Conservation (phyloP, 2,797 vertebrate species). For the Knipowitschia caucasica region DNA sequence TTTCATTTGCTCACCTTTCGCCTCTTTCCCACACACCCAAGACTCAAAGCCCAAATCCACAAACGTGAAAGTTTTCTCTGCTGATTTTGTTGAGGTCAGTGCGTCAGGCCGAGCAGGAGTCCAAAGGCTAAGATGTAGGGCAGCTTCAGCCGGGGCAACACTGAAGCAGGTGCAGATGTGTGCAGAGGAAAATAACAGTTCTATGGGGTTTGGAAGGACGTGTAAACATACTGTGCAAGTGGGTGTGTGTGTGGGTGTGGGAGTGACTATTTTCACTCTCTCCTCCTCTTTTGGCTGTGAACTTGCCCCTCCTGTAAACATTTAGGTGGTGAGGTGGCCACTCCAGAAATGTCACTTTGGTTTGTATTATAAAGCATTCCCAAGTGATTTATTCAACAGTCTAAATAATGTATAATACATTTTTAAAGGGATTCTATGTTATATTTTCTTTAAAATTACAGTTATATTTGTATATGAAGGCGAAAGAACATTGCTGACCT, state of each 20-base stretch:
- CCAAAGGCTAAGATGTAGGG: constrained; percentile 30
- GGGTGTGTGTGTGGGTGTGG: too few relatives aligned
- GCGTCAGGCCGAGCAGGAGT: constrained; percentile 24
- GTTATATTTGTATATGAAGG: too few relatives aligned
- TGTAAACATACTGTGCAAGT: too few relatives aligned
- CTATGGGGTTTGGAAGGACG: too few relatives aligned
- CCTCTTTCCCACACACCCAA: constrained; percentile 8
- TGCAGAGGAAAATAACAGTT: background rate
- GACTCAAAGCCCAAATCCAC: too few relatives aligned
- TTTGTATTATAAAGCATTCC: too few relatives aligned
- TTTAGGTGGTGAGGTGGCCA: constrained; percentile 34
- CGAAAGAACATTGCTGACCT: too few relatives aligned
- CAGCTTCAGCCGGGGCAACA: constrained; percentile 30
- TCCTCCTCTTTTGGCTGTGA: constrained; percentile 39
- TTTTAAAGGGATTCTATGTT: too few relatives aligned
- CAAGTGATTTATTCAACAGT: background rate
- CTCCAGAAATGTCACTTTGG: background rate
- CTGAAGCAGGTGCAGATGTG: constrained; percentile 23
- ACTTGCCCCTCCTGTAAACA: constrained; percentile 33
- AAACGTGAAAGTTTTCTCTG: constrained; percentile 10
- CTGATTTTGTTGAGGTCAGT: constrained; percentile 15
- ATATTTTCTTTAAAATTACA: too few relatives aligned
- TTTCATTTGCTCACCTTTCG: constrained; percentile 43
- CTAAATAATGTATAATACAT: too few relatives aligned
- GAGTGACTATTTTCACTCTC: constrained; percentile 35